Evolutionary conservation across 1,140 invertebrate genomes (phyloP).

Genomic region (Drosophila grimshawi): DNA sequence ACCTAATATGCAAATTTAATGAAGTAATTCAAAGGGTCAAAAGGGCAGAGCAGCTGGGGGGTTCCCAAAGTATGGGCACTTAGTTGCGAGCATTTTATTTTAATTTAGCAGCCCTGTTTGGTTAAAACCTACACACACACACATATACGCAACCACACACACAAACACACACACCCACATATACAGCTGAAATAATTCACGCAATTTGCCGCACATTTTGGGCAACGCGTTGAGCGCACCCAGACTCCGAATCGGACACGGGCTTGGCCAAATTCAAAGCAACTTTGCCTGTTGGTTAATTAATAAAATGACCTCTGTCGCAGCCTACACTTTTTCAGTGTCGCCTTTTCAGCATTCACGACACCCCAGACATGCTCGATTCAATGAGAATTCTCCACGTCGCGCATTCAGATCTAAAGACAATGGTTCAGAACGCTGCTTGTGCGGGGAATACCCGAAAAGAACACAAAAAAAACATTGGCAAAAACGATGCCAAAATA

Average conservation of each 20-base stretch:
- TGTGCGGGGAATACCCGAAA: slow-evolving; percentile 16
- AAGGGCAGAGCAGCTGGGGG: slow-evolving; percentile 2
- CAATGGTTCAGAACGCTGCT: slow-evolving; percentile 58
- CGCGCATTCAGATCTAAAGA: slow-evolving; percentile 14
- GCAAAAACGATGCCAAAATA: slow-evolving; percentile 63
- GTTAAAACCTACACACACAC: slow-evolving; percentile 55
- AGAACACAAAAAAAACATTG: slow-evolving; percentile 27
- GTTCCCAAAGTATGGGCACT: slow-evolving; percentile 1
- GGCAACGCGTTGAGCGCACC: slow-evolving; percentile 21
- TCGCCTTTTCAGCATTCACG: slow-evolving; percentile 32
- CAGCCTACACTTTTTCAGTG: slow-evolving; percentile 43
- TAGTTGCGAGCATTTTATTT: slow-evolving; percentile 57
- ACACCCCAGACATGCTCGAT: slow-evolving; percentile 3
- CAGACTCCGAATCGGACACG: not conserved
- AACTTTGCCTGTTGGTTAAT: slow-evolving; percentile 69
- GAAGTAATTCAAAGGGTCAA: slow-evolving; percentile 80
- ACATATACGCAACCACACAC: slow-evolving; percentile 6
- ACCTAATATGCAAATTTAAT: slow-evolving; percentile 83
- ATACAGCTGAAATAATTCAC: slow-evolving; percentile 71
- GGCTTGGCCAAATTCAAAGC: slow-evolving; percentile 19
- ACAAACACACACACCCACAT: slow-evolving; percentile 6
- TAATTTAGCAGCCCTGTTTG: slow-evolving; percentile 63
- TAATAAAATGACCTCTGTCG: slow-evolving; percentile 77
- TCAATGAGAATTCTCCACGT: not conserved
- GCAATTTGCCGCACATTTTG: slow-evolving; percentile 78